These are phyloP conservation scores for Spheniscus humboldti DNA, from an alignment of 2,797 vertebrate species.

Conservation along the genomic window DNA sequence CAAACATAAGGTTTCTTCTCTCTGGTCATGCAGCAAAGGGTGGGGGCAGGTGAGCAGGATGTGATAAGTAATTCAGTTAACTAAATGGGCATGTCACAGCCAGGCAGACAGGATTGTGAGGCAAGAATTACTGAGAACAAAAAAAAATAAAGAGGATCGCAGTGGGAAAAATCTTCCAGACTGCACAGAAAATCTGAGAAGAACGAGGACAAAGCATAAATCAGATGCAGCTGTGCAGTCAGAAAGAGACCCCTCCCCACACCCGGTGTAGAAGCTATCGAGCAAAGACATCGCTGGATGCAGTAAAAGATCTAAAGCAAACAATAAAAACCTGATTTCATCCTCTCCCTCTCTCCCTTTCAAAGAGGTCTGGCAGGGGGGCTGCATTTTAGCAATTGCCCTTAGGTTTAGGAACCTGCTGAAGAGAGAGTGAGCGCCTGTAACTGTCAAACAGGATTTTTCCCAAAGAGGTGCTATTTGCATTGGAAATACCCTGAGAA, in stretches of 20 bases:
- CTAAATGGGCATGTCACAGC: not conserved
- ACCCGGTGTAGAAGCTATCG: rapidly evolving
- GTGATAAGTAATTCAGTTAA: not conserved
- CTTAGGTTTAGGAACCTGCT: not conserved
- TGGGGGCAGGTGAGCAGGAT: not conserved
- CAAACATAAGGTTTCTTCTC: not conserved
- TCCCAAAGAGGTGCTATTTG: not conserved
- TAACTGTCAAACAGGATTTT: not conserved
- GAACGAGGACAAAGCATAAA: not conserved
- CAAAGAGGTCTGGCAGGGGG: not conserved
- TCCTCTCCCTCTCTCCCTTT: not conserved
- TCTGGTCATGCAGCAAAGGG: not conserved
- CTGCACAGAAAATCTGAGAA: not conserved
- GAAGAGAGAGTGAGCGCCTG: not conserved
- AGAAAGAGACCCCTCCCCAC: not conserved
- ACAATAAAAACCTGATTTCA: not conserved
- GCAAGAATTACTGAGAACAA: not conserved
- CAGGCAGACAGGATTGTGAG: not conserved
- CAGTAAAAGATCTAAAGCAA: not conserved
- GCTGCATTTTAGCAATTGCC: not conserved
- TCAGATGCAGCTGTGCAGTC: not conserved
- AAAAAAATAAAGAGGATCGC: not conserved
- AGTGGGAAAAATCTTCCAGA: not conserved
- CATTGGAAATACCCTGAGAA: not conserved
- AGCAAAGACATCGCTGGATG: not conserved